Evolutionary conservation across 2,113 vertebrate genomes (phyloP).

Genomic region (Scomber colias): DNA sequence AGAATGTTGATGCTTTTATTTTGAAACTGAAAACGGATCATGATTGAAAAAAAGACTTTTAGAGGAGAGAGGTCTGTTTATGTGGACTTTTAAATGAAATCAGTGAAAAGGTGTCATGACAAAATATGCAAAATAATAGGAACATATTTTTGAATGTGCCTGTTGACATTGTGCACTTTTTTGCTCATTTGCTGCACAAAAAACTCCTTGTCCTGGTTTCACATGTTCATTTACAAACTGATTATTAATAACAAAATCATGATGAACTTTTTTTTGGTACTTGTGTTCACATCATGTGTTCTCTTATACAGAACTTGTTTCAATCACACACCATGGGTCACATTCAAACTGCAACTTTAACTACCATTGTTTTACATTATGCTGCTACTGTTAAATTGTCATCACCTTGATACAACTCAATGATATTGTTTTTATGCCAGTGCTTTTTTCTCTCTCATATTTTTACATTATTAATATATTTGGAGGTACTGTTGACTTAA

Average conservation of each 20-base stretch:
- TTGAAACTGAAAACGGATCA: background rate
- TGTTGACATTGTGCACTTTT: background rate
- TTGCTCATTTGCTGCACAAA: background rate
- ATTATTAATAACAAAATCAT: no score
- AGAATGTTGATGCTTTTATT: background rate
- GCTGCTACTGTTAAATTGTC: background rate
- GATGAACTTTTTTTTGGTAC: background rate
- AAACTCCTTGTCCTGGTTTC: background rate
- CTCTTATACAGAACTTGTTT: background rate
- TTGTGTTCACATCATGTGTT: background rate
- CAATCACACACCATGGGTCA: background rate
- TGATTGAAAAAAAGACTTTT: background rate
- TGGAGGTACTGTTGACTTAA: background rate
- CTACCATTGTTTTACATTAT: background rate
- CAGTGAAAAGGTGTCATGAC: no score
- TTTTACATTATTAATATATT: background rate
- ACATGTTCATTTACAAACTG: background rate
- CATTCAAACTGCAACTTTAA: conserved; percentile 8
- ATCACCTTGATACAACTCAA: background rate
- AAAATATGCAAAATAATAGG: no score
- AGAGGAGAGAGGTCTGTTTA: background rate
- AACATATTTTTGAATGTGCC: no score
- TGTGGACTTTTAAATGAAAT: background rate
- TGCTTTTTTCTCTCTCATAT: background rate
- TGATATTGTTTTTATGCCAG: background rate